Evolutionary conservation across 2,113 vertebrate genomes (phyloP).

Genomic region (Pluvialis apricaria): DNA sequence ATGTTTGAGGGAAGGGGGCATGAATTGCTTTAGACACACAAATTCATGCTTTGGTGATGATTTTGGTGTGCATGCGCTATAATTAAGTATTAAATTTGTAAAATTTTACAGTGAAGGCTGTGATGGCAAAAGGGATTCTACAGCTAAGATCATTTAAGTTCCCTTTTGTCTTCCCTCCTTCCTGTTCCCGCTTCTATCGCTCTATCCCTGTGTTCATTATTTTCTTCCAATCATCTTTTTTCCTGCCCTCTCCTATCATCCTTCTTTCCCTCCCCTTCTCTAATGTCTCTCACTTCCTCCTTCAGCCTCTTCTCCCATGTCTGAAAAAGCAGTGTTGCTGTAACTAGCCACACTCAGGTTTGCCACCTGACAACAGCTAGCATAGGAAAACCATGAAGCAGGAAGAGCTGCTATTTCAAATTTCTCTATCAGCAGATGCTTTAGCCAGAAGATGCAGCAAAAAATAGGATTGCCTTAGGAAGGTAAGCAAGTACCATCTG

Average conservation of each 20-base stretch:
- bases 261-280: not conserved
- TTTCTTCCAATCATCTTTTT: not conserved
- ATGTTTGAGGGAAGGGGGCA: not conserved
- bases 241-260: not conserved
- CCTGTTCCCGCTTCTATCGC: not conserved
- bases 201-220: not conserved
- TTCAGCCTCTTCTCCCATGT: not conserved
- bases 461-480: conserved; percentile 32
- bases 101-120: not conserved
- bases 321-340: not conserved
- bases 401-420: not conserved
- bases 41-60: not conserved
- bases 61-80: rapidly evolving
- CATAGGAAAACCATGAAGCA: not conserved
- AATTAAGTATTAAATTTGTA: not conserved
- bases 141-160: not conserved
- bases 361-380: not conserved
- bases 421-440: not conserved
- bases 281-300: not conserved
- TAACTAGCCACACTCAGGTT: not conserved
- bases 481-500: conserved; percentile 1
- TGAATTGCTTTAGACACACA: not conserved
- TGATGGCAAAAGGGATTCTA: not conserved
- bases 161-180: not conserved
- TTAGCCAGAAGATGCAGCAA: not conserved